phyloP scores from a whole-genome alignment of 2,888 invertebrate species.

The Aporophyla lueneburgensis region DNA sequence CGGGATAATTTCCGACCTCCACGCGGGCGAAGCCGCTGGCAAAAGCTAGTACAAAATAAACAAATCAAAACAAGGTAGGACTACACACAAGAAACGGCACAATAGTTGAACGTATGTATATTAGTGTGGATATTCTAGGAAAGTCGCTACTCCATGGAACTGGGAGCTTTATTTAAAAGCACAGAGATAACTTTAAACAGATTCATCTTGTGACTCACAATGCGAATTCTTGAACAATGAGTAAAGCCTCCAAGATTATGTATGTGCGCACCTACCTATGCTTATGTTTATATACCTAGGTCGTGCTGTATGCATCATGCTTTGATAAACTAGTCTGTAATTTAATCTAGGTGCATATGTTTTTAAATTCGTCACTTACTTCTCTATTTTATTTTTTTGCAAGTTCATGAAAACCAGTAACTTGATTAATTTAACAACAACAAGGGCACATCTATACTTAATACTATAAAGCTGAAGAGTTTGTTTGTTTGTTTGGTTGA shows the following conservation, averaged over 20 bases:
- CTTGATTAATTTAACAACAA: background rate
- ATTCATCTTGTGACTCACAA: conserved; percentile 54
- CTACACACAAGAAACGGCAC: too few relatives aligned
- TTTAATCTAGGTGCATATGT: background rate
- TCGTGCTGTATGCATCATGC: background rate
- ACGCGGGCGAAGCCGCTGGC: too few relatives aligned
- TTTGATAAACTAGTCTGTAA: background rate
- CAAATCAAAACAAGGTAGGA: too few relatives aligned
- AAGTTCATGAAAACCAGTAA: background rate
- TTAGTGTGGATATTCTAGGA: too few relatives aligned
- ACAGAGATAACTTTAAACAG: conserved; percentile 12
- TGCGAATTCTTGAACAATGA: conserved; percentile 57
- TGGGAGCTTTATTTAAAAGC: conserved; percentile 31
- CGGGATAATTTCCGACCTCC: too few relatives aligned
- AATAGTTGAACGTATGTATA: too few relatives aligned
- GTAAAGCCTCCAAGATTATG: conserved; percentile 24
- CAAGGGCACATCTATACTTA: too few relatives aligned
- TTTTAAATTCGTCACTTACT: background rate
- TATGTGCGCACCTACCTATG: background rate
- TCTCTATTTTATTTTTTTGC: too few relatives aligned
- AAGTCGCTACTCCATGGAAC: background rate
- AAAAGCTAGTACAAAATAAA: too few relatives aligned
- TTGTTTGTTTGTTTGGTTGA: too few relatives aligned
- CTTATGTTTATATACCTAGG: background rate
- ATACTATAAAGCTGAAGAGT: too few relatives aligned